These are phyloP conservation scores for Fistularia commersonii DNA, from an alignment of 2,797 vertebrate genomes.

Conservation along the genomic window DNA sequence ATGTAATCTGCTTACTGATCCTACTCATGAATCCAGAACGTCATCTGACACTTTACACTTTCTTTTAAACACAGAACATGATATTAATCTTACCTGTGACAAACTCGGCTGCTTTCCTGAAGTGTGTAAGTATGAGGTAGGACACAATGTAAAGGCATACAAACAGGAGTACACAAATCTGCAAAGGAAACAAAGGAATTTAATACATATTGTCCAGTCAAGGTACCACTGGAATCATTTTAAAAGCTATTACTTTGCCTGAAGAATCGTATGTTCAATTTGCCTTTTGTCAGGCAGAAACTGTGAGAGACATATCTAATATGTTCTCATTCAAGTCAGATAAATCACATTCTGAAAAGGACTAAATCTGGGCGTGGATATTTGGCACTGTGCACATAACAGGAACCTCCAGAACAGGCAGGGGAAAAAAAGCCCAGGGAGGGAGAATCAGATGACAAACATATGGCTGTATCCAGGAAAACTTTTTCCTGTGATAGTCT, in stretches of 20 bases:
- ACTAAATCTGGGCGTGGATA: neutral
- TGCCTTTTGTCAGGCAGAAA: too few species aligned
- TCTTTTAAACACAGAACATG: neutral
- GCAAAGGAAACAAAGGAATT: slow-evolving; percentile 12
- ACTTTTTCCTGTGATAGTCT: neutral
- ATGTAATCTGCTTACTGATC: too few species aligned
- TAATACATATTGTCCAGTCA: neutral
- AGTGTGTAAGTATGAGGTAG: slow-evolving; percentile 89
- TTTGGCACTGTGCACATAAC: neutral
- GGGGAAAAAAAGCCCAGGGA: neutral
- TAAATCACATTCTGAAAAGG: neutral
- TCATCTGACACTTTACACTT: too few species aligned
- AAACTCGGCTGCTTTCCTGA: slow-evolving; percentile 92
- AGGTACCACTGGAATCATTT: neutral
- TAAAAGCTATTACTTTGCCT: too few species aligned
- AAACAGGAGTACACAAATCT: slow-evolving; percentile 95
- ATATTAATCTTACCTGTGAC: slow-evolving; percentile 78
- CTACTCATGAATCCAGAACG: neutral
- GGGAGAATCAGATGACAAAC: neutral
- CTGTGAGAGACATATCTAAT: too few species aligned
- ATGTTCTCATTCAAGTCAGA: neutral
- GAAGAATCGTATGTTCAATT: too few species aligned
- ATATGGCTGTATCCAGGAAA: neutral
- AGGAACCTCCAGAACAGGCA: neutral
- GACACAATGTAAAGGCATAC: slow-evolving; percentile 89